Base-by-base conservation (phyloP, 2,797 vertebrate genomes). In the Myripristis murdjan region DNA sequence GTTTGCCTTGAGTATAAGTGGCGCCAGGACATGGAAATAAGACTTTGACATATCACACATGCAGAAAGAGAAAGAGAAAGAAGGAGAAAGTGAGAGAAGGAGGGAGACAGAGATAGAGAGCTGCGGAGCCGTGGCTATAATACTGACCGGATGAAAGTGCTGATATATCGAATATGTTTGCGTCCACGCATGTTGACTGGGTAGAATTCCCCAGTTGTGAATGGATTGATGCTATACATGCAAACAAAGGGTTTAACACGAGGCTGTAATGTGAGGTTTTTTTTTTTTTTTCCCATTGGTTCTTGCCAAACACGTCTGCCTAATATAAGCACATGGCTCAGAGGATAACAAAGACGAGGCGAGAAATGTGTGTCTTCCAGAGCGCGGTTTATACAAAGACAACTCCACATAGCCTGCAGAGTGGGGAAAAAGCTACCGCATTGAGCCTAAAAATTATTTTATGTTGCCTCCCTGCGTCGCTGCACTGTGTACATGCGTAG, bases 1-100 rank as follows among this genome's bases (percentile, higher is more conserved):
- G 95, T 96, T 96, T 96, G 95, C 94, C 95, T 95, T 95, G 95
- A 96, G 94, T 96, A 94, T 92, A 96, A 96, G 96, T 95, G 94
- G 95, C 92, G 95, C 94, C 95, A 95, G 93, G 94, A 95, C 95
- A 94, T 95, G 88, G 95, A 95, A 96, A 96, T 94, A 93, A 93
- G 95, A 95, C 95, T 95, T 95, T 96, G 90, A 92, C 88, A 62
- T 91, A 90, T 91, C 73, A 60, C 87, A 87, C 72, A 81, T 83
- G 81, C 84, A 79, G 62, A 72, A 67, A 81, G 46, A 77, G 64
- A 82, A 65, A 82, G 20, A 49, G 22, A 68, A 47, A 43, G 57
- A 66, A 18, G 52, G 51, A 55, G 22, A 33, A 65, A 48, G 53
- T 70, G 9, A 65, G 26, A 57, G 54, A 81, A 43, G 33, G 23